Percentiles rank a stretch among this genome's conserved stretches.
phyloP scores from a whole-genome alignment of 1,140 invertebrate genomes.

The Thalassaphorura encarpata region DNA sequence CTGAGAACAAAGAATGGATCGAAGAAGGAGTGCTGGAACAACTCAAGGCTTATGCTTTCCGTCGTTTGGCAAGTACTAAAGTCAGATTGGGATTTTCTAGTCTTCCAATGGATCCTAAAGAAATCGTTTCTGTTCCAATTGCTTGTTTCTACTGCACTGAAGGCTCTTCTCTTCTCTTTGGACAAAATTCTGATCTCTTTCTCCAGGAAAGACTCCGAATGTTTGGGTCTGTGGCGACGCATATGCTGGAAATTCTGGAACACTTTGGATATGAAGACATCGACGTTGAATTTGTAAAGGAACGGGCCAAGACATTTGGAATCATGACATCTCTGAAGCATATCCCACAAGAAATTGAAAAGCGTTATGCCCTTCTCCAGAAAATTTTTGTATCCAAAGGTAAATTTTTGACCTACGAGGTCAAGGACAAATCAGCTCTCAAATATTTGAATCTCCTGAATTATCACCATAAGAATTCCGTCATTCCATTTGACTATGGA shows the following conservation, averaged over 20 bases:
- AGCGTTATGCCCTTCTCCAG: neutral
- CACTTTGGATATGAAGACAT: neutral
- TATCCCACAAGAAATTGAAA: neutral
- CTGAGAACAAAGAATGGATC: neutral
- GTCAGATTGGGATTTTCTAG: conserved; percentile 4
- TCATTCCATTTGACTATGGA: conserved; percentile 6
- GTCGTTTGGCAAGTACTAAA: neutral
- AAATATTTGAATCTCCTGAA: conserved; percentile 3
- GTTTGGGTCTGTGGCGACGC: neutral
- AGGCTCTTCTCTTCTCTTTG: conserved; percentile 9
- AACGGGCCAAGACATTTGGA: neutral
- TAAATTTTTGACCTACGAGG: neutral
- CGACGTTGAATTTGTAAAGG: neutral
- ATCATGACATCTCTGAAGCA: neutral
- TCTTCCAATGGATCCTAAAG: conserved; percentile 7
- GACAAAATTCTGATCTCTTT: neutral
- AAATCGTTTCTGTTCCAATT: conserved; percentile 9
- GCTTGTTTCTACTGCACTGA: conserved; percentile 17
- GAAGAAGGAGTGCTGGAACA: neutral
- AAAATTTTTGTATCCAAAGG: neutral
- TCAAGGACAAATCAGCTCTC: conserved; percentile 4
- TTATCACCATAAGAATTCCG: conserved; percentile 3
- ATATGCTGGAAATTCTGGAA: conserved; percentile 5
- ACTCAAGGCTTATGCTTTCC: conserved; percentile 9
- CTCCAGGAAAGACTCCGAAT: conserved; percentile 1